Evolutionary conservation across 2,888 invertebrate genomes (phyloP).

Genomic region (Chelonus formosanus): DNA sequence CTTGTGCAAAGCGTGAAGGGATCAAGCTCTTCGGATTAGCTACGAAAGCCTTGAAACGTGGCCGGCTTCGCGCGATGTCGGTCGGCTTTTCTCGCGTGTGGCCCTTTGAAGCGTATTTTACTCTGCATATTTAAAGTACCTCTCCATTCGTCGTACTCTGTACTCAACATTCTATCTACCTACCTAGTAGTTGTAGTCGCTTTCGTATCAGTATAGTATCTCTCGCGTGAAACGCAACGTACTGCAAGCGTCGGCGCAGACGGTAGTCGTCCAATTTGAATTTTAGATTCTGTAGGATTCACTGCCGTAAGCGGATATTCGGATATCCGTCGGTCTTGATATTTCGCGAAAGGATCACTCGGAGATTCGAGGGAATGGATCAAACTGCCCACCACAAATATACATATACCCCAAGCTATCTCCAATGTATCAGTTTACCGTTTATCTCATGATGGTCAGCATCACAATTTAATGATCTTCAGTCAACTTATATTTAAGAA

Average conservation of each 20-base stretch:
- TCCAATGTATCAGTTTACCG: conserved; percentile 7
- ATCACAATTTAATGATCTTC: not conserved
- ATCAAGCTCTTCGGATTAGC: conserved; percentile 41
- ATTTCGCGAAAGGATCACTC: conserved; percentile 47
- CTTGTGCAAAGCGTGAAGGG: conserved; percentile 40
- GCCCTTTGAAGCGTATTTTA: conserved; percentile 48
- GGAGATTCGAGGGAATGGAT: conserved; percentile 28
- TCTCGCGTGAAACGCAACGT: not conserved
- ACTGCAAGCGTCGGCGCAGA: conserved; percentile 33
- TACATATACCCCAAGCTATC: not conserved
- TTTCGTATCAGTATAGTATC: not conserved
- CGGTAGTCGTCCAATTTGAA: conserved; percentile 51
- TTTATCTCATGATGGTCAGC: not conserved
- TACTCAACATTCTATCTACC: not conserved
- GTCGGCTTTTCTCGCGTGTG: conserved; percentile 38
- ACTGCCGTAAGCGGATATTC: conserved; percentile 51
- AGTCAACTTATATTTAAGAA: not conserved
- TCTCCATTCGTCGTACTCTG: conserved; percentile 17
- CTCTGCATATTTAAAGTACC: conserved; percentile 44
- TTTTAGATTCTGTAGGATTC: conserved; percentile 50
- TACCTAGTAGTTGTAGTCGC: not conserved
- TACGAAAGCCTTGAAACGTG: conserved; percentile 41
- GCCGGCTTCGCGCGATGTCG: conserved; percentile 30
- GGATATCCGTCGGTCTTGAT: conserved; percentile 47
- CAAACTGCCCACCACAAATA: conserved; percentile 25